Evolutionary conservation across 2,888 invertebrate species (phyloP).

Genomic region (Eupithecia dodoneata): DNA sequence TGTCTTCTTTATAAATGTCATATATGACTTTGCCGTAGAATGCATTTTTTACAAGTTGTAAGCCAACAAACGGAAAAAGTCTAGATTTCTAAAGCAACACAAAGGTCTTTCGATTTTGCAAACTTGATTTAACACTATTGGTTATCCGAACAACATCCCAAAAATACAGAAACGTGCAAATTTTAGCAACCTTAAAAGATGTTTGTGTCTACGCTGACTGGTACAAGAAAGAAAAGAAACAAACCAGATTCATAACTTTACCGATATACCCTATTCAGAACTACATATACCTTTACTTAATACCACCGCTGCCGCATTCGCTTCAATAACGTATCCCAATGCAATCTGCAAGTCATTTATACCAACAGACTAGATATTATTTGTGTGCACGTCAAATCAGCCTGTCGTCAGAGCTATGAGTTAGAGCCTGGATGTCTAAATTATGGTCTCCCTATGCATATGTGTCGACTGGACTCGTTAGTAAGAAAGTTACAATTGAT

Average conservation of each 20-base stretch:
- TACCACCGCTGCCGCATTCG: not conserved
- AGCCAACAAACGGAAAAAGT: too few relatives aligned
- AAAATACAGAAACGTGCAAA: too few relatives aligned
- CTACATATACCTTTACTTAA: not conserved
- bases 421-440: constrained; percentile 73
- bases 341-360: constrained; percentile 26
- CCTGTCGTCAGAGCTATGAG: constrained; percentile 72
- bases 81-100: too few relatives aligned
- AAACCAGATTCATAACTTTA: not conserved
- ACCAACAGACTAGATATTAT: constrained; percentile 60
- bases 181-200: too few relatives aligned
- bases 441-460: constrained; percentile 79
- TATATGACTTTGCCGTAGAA: too few relatives aligned
- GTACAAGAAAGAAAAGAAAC: not conserved
- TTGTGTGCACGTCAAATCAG: constrained; percentile 70
- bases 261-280: not conserved
- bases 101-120: too few relatives aligned
- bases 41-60: too few relatives aligned
- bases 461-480: constrained; percentile 73
- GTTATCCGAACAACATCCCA: too few relatives aligned
- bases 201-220: too few relatives aligned
- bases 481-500: constrained; percentile 56
- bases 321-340: not conserved
- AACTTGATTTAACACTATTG: too few relatives aligned
- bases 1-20: too few relatives aligned